Base-by-base conservation (phyloP, 2,888 invertebrate genomes). In the Heliconius erato region DNA sequence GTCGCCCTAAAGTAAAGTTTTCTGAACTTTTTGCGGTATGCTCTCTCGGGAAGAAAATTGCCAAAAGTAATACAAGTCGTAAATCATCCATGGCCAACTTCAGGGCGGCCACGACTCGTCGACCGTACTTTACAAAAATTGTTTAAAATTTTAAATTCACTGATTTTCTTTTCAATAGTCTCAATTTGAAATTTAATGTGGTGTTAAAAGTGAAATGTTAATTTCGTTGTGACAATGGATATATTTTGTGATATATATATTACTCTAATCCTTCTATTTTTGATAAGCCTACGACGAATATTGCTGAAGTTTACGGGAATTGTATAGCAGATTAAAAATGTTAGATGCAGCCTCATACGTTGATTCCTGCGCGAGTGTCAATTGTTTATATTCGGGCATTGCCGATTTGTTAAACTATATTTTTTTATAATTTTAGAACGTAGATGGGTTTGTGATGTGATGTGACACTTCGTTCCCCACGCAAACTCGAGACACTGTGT, bases 241-340 rank as follows among this genome's bases (percentile, higher is more conserved):
- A 95, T 95, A 96, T 96, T 96, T 96, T 96, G 95, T 95, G 95
- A 95, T 95, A 95, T 95, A 95, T 95, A 93, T 94, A 94, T 94
- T 91, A 94, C 92, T 94, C 91, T 95, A 94, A 94, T 91, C 94
- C 94, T 95, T 95, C 94, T 96, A 96, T 96, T 96, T 96, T 96
- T 96, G 96, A 96, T 96, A 96, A 93, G 94, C 94, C 94, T 94
- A 93, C 92, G 89, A 93, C 89, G 86, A 92, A 91, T 94, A 93
- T 94, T 93, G 92, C 93, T 92, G 91, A 92, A 87, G 87, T 88
- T 89, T 90, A 91, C 87, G 90, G 94, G 93, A 95, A 94, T 94
- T 94, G 94, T 94, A 90, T 91, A 95, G 92, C 91, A 88, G 90
- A 89, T 89, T 88, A 86, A 89, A 90, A 85, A 78, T 85, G 84